Conservation (phyloP, 2,888 invertebrate species). For the Physocephala rufipes region DNA sequence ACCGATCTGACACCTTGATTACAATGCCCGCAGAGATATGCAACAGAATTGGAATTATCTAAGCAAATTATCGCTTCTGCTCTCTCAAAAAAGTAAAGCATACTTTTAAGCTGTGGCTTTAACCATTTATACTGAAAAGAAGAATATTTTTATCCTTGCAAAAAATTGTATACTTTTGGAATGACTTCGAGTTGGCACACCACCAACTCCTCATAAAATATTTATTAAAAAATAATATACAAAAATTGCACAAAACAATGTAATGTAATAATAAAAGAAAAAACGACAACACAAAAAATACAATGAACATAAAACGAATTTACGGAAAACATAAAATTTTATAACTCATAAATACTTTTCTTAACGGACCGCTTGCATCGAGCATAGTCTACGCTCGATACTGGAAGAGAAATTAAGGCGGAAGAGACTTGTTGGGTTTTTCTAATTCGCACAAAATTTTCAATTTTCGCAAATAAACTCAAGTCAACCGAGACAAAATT, state of each 20-base stretch:
- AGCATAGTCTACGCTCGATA: neutral
- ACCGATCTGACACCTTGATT: too few relatives aligned
- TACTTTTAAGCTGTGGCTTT: neutral
- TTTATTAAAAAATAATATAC: slow-evolving; percentile 25
- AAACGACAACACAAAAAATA: slow-evolving; percentile 11
- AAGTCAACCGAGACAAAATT: slow-evolving; percentile 20
- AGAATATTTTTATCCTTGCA: too few relatives aligned
- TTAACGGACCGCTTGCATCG: slow-evolving; percentile 1
- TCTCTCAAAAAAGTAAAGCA: slow-evolving; percentile 6
- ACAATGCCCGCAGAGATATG: neutral
- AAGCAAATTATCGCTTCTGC: neutral
- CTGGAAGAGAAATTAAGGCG: too few relatives aligned
- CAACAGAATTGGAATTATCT: neutral
- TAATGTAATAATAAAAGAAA: slow-evolving; percentile 1
- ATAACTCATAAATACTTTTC: slow-evolving; percentile 39
- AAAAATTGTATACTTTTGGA: too few relatives aligned
- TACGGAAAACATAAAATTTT: slow-evolving; percentile 39
- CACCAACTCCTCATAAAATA: slow-evolving; percentile 1
- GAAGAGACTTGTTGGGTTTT: neutral
- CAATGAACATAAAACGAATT: slow-evolving; percentile 32
- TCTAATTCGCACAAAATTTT: slow-evolving; percentile 5
- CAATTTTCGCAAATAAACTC: slow-evolving; percentile 27
- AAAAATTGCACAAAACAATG: slow-evolving; percentile 10
- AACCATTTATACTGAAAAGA: too few relatives aligned
- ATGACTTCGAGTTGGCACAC: neutral